Percentiles rank a stretch among this genome's conserved stretches.
Conservation (phyloP, 2,797 vertebrate genomes). For the Erethizon dorsatum region DNA sequence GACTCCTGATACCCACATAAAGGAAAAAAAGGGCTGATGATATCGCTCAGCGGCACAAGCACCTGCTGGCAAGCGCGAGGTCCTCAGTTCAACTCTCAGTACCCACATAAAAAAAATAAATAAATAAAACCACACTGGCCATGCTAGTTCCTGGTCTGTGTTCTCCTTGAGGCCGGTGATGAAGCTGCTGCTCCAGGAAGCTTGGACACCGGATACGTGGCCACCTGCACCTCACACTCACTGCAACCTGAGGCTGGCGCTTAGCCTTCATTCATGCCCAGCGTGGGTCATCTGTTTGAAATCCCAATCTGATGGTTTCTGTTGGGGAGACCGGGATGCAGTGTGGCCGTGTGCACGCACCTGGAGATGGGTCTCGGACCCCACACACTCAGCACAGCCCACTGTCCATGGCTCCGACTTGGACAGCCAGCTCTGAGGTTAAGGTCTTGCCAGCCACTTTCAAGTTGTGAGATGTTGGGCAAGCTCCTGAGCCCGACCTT, state of each 20-base stretch:
- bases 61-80: too few relatives aligned
- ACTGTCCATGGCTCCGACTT: background rate
- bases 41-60: too few relatives aligned
- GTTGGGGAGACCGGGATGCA: background rate
- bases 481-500: background rate
- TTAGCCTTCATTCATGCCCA: background rate
- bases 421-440: background rate
- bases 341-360: background rate
- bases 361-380: accelerated
- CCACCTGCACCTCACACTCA: background rate
- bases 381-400: accelerated
- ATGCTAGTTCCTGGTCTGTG: background rate
- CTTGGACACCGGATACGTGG: too few relatives aligned
- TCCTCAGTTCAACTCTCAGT: too few relatives aligned
- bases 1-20: too few relatives aligned
- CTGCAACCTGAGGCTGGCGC: background rate
- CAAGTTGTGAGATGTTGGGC: background rate
- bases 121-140: background rate
- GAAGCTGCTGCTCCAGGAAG: background rate
- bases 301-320: background rate
- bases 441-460: background rate
- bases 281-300: background rate
- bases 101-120: too few relatives aligned
- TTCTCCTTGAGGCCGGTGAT: background rate
- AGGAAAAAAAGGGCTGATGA: too few relatives aligned